Conservation (phyloP, 2,797 vertebrate genomes). For the Pantherophis vulpinus region DNA sequence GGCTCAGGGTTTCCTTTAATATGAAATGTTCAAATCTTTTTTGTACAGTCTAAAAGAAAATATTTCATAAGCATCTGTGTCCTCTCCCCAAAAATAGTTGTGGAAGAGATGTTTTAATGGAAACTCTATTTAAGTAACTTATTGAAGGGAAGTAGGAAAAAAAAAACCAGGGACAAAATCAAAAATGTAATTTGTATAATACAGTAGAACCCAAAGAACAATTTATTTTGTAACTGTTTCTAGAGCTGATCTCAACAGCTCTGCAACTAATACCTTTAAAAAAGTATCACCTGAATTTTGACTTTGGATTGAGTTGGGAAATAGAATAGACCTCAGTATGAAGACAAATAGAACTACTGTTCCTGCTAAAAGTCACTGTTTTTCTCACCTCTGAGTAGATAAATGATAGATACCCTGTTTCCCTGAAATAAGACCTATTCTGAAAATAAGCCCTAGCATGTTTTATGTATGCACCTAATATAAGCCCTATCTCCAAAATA, state of each 20-base stretch:
- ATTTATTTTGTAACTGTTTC: constrained; percentile 23
- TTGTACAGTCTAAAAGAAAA: constrained; percentile 47
- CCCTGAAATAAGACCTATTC: too few relatives aligned
- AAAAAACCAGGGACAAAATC: constrained; percentile 41
- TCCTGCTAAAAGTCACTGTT: neutral
- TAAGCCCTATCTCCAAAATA: too few relatives aligned
- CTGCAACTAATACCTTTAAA: neutral
- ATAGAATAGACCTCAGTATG: neutral
- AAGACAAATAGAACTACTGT: neutral
- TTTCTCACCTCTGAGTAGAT: neutral
- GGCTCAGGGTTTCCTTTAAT: constrained; percentile 55
- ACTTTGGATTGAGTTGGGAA: neutral
- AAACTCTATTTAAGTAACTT: constrained; percentile 57
- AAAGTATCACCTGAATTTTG: constrained; percentile 14
- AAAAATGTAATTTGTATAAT: constrained; percentile 22
- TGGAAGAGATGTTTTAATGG: constrained; percentile 38
- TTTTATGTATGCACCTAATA: too few relatives aligned
- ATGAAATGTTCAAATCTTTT: constrained; percentile 55
- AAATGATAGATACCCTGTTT: too few relatives aligned
- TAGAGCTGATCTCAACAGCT: neutral
- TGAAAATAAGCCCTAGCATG: too few relatives aligned
- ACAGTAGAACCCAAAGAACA: constrained; percentile 33
- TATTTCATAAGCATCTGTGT: constrained; percentile 39
- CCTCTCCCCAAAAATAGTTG: constrained; percentile 19
- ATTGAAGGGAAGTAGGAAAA: constrained; percentile 26